Conservation (phyloP, 1,140 invertebrate species). For the Drosophila novamexicana region DNA sequence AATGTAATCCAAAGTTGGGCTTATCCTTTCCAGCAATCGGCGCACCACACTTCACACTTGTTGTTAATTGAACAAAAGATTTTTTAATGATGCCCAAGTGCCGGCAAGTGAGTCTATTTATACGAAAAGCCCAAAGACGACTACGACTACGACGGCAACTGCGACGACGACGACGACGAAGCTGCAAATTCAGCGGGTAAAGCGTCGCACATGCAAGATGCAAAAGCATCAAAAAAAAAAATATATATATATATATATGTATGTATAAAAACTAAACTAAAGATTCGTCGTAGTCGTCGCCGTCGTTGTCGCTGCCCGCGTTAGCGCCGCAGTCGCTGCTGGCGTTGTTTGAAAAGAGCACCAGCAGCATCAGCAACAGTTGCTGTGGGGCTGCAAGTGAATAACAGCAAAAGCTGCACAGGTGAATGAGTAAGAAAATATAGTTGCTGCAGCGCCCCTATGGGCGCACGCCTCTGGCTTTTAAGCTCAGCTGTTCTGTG, state of each 20-base stretch:
- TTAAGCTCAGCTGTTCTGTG: conserved; percentile 53
- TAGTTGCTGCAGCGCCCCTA: background rate
- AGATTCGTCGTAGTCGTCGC: conserved; percentile 51
- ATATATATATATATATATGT: conserved; percentile 35
- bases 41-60: conserved; percentile 53
- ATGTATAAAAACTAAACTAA: conserved; percentile 69
- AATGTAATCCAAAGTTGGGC: conserved; percentile 57
- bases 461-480: conserved; percentile 26
- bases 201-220: conserved; percentile 67
- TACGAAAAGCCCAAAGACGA: conserved; percentile 63
- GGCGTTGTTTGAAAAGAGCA: conserved; percentile 45
- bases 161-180: conserved; percentile 27
- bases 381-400: conserved; percentile 17
- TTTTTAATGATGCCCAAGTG: conserved; percentile 83
- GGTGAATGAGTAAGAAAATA: conserved; percentile 15
- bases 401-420: conserved; percentile 23
- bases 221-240: conserved; percentile 56
- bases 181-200: conserved; percentile 66
- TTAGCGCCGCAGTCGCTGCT: conserved; percentile 20
- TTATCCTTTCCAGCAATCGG: conserved; percentile 56
- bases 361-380: conserved; percentile 31
- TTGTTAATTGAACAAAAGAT: conserved; percentile 83
- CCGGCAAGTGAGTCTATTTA: conserved; percentile 82
- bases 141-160: conserved; percentile 18
- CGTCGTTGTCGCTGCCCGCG: conserved; percentile 33